Evolutionary conservation across 2,888 invertebrate genomes (phyloP), one percentile per base, ranked within the genome.

Genomic region (Cataglyphis altisquamis): DNA sequence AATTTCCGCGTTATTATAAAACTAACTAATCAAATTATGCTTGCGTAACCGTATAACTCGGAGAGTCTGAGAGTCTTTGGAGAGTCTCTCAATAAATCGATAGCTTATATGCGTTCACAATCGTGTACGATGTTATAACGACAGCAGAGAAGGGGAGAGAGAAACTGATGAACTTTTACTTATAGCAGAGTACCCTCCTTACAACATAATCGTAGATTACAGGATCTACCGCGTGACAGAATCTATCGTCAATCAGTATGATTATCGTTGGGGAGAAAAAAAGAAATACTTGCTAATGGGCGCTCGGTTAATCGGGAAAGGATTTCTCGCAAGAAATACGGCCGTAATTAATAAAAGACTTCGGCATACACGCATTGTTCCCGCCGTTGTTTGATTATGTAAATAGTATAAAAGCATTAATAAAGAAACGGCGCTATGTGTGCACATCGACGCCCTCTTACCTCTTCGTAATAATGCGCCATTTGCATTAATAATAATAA

Each of bases 351-450:
- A 78, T 70, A 78, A 72, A 60, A 80, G 57, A 18, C 60, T 60
- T 45, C 57, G 70, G 39, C n/a, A 29, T 36, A 21, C 15, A 48
- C n/a, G 45, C 45, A 80, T 80, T 80, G 78, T 80, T 80, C 72
- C 21, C 21, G 41, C 18, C 32, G 70, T 6, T 21, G 25, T 60
- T 72, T 72, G 45, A 60, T 80, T 80, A 80, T 72, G 60, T 80
- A 80, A 80, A 80, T 78, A 57, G n/a, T 72, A 80, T 72, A 60
- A 80, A 48, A 72, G 45, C 36, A 60, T 72, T 72, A 72, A 80
- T 80, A 80, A 80, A 80, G 72, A 12, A 70, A 78, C 6, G 21
- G 29, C 70, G 10, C 57, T 78, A 57, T 15, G 67, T 15, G 67
- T 15, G 67, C 52, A 36, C 70, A 60, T 70, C 57, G 32, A 70